Base-by-base conservation (phyloP, 2,113 vertebrate species). In the Bagarius yarrelli region DNA sequence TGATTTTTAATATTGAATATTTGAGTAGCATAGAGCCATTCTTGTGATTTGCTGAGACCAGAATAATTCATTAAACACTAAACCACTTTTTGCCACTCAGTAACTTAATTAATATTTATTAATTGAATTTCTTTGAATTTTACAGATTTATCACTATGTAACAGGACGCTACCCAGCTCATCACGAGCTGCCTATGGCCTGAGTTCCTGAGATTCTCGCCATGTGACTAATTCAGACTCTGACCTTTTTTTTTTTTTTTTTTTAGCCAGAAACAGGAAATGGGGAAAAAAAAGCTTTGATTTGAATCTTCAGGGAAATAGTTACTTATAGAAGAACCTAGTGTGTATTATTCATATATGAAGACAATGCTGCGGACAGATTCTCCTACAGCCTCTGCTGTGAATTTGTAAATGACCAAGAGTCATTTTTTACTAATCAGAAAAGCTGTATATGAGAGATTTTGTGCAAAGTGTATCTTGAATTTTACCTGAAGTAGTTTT, bases 101-200 rank as follows among this genome's bases (percentile, higher is more conserved):
- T 71, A 11, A 27, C 44, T 44, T 1, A 27, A 4, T 40, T 40
- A 40, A 40, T 40, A 8, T 3, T 3, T 40, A 40, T 40, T 40
- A 40, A 40, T 40, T 40, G 3, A 40, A 53, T 32, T 56, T 30
- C 9, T 60, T 52, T 75, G 53, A 15, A 34, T 78, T 67, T 53
- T 81, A 69, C 94, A 99, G 98, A 95, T 99, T 89, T 98, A 97
- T 88, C 95, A 96, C 75, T 93, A 98, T 0, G 96, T 97, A 89
- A 98, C 95, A 13, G 96, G 96, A 79, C 91, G 91, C 85, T 95
- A 96, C 0, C 89, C 98, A 0, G 96, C 94, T 64, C 92, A 90
- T 85, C 93, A 98, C 21, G 95, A 99, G 79, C 92, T 98, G 81
- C 94, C 97, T 0, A 94, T 96, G 95, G 94, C 94, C 87, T 99